Percentiles rank a stretch among this genome's conserved stretches.
These are phyloP conservation scores for Cephus nigrinus DNA, from an alignment of 2,888 invertebrate species.

Conservation along the genomic window DNA sequence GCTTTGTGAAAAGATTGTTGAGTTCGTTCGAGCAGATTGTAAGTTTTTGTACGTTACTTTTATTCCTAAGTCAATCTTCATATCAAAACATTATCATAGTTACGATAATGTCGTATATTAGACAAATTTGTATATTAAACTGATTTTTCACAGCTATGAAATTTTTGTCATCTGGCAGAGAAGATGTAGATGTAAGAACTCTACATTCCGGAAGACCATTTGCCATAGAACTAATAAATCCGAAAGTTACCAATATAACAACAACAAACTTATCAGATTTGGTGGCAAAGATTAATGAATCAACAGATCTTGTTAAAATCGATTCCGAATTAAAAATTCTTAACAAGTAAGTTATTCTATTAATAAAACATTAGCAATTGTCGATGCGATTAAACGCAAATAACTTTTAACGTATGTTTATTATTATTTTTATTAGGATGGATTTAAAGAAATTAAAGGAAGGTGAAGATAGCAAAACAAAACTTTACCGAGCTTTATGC, in stretches of 20 bases:
- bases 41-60: conserved; percentile 31
- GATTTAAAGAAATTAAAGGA: conserved; percentile 79
- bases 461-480: conserved; percentile 90
- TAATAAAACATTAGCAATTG: not conserved
- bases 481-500: conserved; percentile 88
- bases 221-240: conserved; percentile 84
- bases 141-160: conserved; percentile 69
- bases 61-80: not conserved
- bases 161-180: conserved; percentile 92
- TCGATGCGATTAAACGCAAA: not conserved
- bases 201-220: conserved; percentile 94
- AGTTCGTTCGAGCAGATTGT: conserved; percentile 71
- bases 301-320: conserved; percentile 69
- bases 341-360: conserved; percentile 65
- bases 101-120: not conserved
- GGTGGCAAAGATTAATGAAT: conserved; percentile 72
- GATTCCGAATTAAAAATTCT: conserved; percentile 76
- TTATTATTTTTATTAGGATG: conserved; percentile 67
- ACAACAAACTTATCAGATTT: conserved; percentile 69
- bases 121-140: no score
- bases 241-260: conserved; percentile 70
- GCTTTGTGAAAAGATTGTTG: conserved; percentile 76
- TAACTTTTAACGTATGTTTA: not conserved
- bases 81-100: conserved; percentile 5
- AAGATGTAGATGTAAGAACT: conserved; percentile 97